Base-by-base conservation (phyloP, 2,888 invertebrate genomes). In the Pinctada fucata region DNA sequence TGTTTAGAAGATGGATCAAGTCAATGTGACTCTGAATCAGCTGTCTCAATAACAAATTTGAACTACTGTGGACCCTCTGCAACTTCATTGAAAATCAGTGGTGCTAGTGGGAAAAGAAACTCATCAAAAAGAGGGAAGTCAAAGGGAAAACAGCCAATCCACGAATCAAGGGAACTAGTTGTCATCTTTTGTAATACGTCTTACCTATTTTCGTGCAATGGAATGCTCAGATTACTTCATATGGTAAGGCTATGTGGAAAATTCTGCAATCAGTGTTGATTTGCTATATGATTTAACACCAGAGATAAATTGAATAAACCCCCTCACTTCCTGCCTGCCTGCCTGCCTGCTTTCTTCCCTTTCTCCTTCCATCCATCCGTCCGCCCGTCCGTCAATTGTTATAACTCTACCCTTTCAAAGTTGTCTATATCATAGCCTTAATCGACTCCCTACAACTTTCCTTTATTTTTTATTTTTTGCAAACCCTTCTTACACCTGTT, bases 141-240 rank as follows among this genome's bases (percentile, higher is more conserved):
- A 8, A 49, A 49, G 45, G 49, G 5, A 3, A 47, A 6, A 3
- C 47, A 10, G 58, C n/a, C 1, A 49, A 64, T 31, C 5, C 6
- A 48, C 51, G 58, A 72, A 52, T 67, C 16, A 3, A 52, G 64
- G 49, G 71, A 64, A 31, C 16, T 73, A 5, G 71, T 79, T 45
- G 49, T 77, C 2, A 8, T 79, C 5, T 73, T 74, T 48, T 65
- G 63, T 71, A 71, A 79, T 48, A 65, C 48, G n/a, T 10, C 68
- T 13, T 81, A 75, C 31, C 49, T 78, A 3, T 70, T 47, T 10
- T 79, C 84, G 2, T 87, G 85, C 73, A 74, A 51, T 64, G 87
- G 85, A 6, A 69, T 85, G 51, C 73, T 87, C 31, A 80, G 84
- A 45, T 52, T 86, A 49, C 47, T 85, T 13, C 87, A 86, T 72